Conservation (phyloP, 2,888 invertebrate species). For the Caprella mutica region DNA sequence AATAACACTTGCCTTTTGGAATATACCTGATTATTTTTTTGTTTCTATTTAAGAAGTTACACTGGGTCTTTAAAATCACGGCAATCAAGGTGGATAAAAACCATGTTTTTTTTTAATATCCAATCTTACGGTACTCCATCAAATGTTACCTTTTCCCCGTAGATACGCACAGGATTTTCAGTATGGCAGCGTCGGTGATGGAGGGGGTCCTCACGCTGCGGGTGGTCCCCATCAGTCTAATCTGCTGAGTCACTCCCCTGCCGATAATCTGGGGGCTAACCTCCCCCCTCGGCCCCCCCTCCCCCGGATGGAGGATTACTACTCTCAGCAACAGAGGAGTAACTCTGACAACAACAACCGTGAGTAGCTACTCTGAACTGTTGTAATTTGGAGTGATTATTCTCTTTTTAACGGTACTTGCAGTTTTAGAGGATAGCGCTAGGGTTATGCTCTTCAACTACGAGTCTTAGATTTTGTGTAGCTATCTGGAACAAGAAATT, state of each 20-base stretch:
- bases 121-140: neutral
- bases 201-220: conserved; percentile 21
- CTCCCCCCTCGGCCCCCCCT: conserved; percentile 72
- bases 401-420: no score
- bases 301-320: conserved; percentile 64
- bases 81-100: no score
- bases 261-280: conserved; percentile 24
- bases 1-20: no score
- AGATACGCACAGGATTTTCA: conserved; percentile 8
- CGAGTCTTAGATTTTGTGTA: neutral
- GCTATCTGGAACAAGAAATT: neutral
- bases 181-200: conserved; percentile 14
- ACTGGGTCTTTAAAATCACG: no score
- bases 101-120: no score
- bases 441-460: no score
- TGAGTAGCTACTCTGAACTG: conserved; percentile 7
- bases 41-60: no score
- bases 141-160: neutral
- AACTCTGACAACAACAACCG: conserved; percentile 20
- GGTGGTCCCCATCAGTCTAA: conserved; percentile 24
- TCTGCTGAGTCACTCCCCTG: no score
- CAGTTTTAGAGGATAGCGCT: no score
- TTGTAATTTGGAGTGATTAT: neutral
- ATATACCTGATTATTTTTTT: no score
- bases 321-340: conserved; percentile 19